Evolutionary conservation across 1,140 invertebrate genomes (phyloP).

Genomic region (Papilio polyxenes): DNA sequence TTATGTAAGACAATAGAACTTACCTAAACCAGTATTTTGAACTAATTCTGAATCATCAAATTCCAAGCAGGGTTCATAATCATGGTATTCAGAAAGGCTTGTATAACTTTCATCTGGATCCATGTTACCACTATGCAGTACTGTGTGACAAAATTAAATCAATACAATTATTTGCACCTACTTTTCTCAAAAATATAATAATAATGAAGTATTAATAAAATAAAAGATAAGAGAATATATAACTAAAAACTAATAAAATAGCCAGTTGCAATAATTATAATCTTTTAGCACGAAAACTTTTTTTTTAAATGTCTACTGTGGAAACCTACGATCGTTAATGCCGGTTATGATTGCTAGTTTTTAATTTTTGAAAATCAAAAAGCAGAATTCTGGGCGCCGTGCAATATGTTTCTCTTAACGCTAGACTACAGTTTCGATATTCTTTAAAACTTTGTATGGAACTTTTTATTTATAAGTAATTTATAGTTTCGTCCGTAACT

Average conservation of each 20-base stretch:
- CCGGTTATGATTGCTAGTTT: background rate
- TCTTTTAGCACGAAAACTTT: background rate
- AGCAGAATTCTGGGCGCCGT: background rate
- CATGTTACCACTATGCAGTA: conserved; percentile 60
- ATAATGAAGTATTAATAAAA: background rate
- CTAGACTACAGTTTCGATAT: background rate
- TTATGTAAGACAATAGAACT: conserved; percentile 43
- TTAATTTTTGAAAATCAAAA: background rate
- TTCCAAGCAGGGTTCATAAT: conserved; percentile 96
- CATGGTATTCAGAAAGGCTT: conserved; percentile 94
- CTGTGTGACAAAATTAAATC: conserved; percentile 51
- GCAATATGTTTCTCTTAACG: background rate
- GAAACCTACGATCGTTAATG: background rate
- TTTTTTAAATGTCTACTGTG: background rate
- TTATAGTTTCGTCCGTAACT: background rate
- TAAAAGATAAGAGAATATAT: background rate
- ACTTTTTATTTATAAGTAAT: background rate
- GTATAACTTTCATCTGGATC: conserved; percentile 89
- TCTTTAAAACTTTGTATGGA: background rate
- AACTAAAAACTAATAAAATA: background rate
- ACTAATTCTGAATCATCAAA: conserved; percentile 97
- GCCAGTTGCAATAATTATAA: background rate
- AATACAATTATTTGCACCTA: background rate
- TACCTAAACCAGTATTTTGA: conserved; percentile 77
- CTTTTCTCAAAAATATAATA: background rate